Base-by-base conservation (phyloP, 1,140 invertebrate genomes). In the Berghia stephanieae region DNA sequence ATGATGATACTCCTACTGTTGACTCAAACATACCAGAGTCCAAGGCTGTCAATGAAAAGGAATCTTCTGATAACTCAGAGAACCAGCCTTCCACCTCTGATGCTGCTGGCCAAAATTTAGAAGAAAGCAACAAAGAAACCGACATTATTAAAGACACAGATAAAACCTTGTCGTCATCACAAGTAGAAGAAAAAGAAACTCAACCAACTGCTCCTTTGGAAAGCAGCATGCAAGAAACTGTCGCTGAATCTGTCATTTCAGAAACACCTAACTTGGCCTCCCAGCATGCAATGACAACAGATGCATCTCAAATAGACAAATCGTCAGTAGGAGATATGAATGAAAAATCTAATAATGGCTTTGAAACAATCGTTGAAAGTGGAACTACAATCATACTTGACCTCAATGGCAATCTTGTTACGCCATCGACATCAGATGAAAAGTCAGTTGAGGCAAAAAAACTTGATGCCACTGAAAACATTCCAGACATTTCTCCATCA, bases 321-420 rank as follows among this genome's bases (percentile, higher is more conserved):
- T 27, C 72, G 36, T n/a, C 18, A n/a, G 72, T 63, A 44, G 27
- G 21, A 3, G 55, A 60, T 34, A 63, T 21, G 42, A 49, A 63
- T 13, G 5, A 43, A 8, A 5, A 3, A 34, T 38, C 34, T 6
- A 24, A 3, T 42, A 24, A 63, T 21, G 44, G 3, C 44, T 8
- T 43, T 38, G 49, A 57, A 24, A 75, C 72, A 34, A 75, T 75
- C 55, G 27, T 63, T 27, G 72, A 75, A 42, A 57, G 36, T n/a
- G 72, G 72, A 5, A 46, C 72, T 38, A 63, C 72, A 21, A 38
- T 75, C 21, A 27, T 75, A 27, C 27, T 75, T 16, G 55, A 75
- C 46, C 21, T 16, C 3, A 27, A 60, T 10, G 72, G 72, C 13
- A 43, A 75, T 16, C 18, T 75, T 8, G 27, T 75, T 3, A 63